phyloP scores from a whole-genome alignment of 2,888 invertebrate genomes.

The Orthosia gothica region DNA sequence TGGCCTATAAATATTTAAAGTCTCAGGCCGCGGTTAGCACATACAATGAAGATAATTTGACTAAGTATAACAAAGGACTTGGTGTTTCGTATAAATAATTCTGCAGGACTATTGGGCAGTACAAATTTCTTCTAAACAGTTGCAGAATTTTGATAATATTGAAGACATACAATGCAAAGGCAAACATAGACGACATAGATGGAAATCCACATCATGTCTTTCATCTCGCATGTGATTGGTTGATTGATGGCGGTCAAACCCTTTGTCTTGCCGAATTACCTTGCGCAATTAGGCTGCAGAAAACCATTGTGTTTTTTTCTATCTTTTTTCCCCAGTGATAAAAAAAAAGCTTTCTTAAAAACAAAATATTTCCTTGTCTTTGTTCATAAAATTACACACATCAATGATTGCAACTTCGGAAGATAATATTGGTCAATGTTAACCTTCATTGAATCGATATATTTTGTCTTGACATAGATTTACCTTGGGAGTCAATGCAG shows the following conservation, averaged over 20 bases:
- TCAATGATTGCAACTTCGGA: not conserved
- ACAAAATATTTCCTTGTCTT: slow-evolving; percentile 5
- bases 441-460: not conserved
- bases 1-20: slow-evolving; percentile 9
- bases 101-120: not conserved
- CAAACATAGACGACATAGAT: no score
- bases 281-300: not conserved
- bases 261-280: no score
- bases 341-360: no score
- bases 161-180: not conserved
- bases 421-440: slow-evolving; percentile 5
- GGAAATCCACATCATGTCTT: no score
- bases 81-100: not conserved
- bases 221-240: no score
- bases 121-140: not conserved
- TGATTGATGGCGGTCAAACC: no score
- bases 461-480: not conserved
- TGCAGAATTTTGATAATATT: not conserved
- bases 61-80: not conserved
- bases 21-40: no score
- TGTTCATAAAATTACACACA: slow-evolving; percentile 3
- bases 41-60: no score
- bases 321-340: no score
- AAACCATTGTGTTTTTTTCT: slow-evolving; percentile 7
- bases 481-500: slow-evolving; percentile 87